phyloP scores from a whole-genome alignment of 2,113 vertebrate genomes.

The Triplophysa dalaica region DNA sequence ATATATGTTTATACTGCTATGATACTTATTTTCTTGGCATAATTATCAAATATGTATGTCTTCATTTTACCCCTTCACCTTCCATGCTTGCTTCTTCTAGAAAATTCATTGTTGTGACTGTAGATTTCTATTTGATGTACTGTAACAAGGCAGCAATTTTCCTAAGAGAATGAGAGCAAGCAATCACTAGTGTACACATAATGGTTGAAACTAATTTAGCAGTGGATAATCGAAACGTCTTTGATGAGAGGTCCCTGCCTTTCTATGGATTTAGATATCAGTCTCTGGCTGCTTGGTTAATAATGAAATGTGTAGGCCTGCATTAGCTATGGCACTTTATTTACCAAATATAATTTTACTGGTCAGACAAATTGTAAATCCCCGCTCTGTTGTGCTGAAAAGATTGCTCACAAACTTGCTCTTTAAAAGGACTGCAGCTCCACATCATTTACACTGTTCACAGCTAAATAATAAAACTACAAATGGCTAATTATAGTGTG shows the following conservation, averaged over 20 bases:
- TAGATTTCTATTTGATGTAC: conserved; percentile 52
- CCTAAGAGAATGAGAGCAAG: conserved; percentile 11
- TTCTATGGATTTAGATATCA: not conserved
- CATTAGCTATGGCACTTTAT: no score
- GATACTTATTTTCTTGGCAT: conserved; percentile 8
- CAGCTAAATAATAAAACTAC: no score
- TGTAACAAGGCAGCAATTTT: conserved; percentile 57
- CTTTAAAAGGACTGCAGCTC: no score
- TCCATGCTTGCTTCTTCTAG: conserved; percentile 53
- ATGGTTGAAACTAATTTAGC: conserved; percentile 16
- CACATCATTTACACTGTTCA: not conserved
- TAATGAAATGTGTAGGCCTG: not conserved
- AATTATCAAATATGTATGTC: conserved; percentile 25
- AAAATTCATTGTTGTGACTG: conserved; percentile 59
- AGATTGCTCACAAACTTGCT: no score
- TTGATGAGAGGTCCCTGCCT: not conserved
- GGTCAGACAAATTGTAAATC: no score
- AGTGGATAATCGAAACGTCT: not conserved
- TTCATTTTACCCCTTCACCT: conserved; percentile 49
- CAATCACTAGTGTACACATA: not conserved
- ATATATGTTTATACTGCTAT: no score
- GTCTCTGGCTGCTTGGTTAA: not conserved
- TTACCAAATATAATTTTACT: no score
- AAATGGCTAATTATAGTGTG: no score
- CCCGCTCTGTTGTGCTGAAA: no score